Base-by-base conservation (phyloP, 92 coral and sea anemone species). In the Siderastrea siderea region DNA sequence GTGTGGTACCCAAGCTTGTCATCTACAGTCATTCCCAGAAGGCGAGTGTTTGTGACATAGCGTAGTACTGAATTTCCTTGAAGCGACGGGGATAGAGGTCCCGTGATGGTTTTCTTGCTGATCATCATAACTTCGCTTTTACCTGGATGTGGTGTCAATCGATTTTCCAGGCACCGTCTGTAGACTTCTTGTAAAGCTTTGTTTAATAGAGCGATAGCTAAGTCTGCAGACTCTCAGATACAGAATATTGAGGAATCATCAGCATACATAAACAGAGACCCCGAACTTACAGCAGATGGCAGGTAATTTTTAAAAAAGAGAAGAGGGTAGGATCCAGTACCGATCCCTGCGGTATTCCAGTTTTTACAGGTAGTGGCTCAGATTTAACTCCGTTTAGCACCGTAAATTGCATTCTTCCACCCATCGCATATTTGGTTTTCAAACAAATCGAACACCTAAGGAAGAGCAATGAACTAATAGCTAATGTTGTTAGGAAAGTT, bases 81-180 rank as follows among this genome's bases (percentile, higher is more conserved):
- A 14, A 15, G 38, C 43, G 7, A 4, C 43, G 2, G 69, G 38
- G 70, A 6, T n/a, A 17, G 45, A n/a, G 70, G 70, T 2, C 70
- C 70, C 81, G 51, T 76, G 3, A 17, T 52, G 66, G 61, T 54
- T 76, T 16, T 57, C 68, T 5, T 77, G 68, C 50, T 77, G 16
- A 77, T 9, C 38, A 77, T 16, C 81, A 53, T 26, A 55, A 77
- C 53, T 57, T 55, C 82, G 50, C 47, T 58, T 57, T 77, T 77
- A 5, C 69, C 68, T 77, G 82, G 82, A 10, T 77, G 82, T 55
- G 82, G 69, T 77, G 82, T 77, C 1, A 77, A 65, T 55, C 82
- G 82, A 4, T 77, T 77, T 55, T 3, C 68, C 68, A 77, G 68
- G 69, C 63, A 77, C 61, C 68, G 57, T 16, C 52, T 38, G 3